Evolutionary conservation across 1,140 invertebrate genomes (phyloP).

Genomic region (Mercenaria mercenaria): DNA sequence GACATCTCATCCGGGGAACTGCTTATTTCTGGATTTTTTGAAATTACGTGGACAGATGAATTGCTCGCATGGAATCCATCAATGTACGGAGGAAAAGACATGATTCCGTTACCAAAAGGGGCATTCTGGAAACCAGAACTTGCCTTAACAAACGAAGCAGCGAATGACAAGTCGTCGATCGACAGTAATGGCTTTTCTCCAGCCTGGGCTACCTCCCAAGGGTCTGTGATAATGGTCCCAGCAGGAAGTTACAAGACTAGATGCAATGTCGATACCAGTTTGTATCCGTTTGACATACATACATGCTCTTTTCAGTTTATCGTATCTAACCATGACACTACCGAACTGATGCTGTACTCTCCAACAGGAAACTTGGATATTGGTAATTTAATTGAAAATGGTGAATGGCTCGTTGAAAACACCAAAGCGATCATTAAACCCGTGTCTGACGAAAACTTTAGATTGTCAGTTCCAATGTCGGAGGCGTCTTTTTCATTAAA

Average conservation of each 20-base stretch:
- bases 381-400: background rate
- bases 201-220: background rate
- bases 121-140: background rate
- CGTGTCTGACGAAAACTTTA: background rate
- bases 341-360: background rate
- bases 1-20: background rate
- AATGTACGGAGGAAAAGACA: background rate
- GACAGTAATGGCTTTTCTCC: background rate
- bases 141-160: background rate
- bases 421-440: background rate
- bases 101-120: background rate
- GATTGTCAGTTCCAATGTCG: background rate
- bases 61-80: background rate
- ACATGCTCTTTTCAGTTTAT: background rate
- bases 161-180: background rate
- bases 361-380: background rate
- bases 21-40: background rate
- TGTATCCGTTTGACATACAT: slow-evolving; percentile 21
- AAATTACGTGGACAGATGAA: slow-evolving; percentile 17
- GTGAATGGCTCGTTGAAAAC: background rate
- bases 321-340: background rate
- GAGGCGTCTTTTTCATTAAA: background rate
- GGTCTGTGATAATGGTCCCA: background rate
- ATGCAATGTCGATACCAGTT: background rate
- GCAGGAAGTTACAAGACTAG: background rate